phyloP scores from a whole-genome alignment of 1,140 invertebrate species.

The Drosophila nigromelanica region DNA sequence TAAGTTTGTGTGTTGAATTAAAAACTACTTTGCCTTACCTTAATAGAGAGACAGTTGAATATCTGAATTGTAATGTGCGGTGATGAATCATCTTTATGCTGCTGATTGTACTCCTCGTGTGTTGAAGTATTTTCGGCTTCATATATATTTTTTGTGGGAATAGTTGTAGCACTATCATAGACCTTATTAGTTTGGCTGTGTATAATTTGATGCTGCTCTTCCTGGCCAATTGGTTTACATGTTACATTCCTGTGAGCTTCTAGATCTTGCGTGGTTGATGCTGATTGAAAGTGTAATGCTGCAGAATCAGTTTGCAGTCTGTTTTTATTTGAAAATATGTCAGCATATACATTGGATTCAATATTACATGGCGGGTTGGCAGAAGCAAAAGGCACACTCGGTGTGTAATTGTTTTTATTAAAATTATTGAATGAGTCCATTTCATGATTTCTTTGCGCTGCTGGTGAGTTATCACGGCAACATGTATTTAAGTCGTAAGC shows the following conservation, averaged over 20 bases:
- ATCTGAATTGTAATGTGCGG: constrained; percentile 81
- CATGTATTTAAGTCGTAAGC: constrained; percentile 52
- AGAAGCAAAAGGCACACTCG: constrained; percentile 60
- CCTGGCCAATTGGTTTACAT: constrained; percentile 33
- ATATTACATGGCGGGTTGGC: constrained; percentile 44
- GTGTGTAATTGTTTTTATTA: constrained; percentile 56
- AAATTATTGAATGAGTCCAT: constrained; percentile 46
- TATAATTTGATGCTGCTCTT: constrained; percentile 30
- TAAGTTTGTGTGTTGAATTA: constrained; percentile 67
- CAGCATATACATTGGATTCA: constrained; percentile 46
- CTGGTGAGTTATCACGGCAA: constrained; percentile 65
- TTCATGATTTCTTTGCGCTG: constrained; percentile 46
- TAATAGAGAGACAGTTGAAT: constrained; percentile 83
- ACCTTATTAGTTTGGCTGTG: constrained; percentile 34
- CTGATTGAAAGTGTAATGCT: constrained; percentile 46
- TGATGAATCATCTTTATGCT: constrained; percentile 78
- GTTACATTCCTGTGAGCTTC: constrained; percentile 23
- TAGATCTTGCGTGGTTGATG: constrained; percentile 33
- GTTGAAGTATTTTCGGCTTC: constrained; percentile 34
- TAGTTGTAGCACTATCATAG: constrained; percentile 19
- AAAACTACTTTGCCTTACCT: constrained; percentile 78
- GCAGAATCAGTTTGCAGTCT: constrained; percentile 21
- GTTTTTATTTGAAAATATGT: constrained; percentile 48
- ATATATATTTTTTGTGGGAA: constrained; percentile 22
- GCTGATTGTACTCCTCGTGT: constrained; percentile 58